Base-by-base conservation (phyloP, 2,113 vertebrate species). In the Platichthys stellatus region DNA sequence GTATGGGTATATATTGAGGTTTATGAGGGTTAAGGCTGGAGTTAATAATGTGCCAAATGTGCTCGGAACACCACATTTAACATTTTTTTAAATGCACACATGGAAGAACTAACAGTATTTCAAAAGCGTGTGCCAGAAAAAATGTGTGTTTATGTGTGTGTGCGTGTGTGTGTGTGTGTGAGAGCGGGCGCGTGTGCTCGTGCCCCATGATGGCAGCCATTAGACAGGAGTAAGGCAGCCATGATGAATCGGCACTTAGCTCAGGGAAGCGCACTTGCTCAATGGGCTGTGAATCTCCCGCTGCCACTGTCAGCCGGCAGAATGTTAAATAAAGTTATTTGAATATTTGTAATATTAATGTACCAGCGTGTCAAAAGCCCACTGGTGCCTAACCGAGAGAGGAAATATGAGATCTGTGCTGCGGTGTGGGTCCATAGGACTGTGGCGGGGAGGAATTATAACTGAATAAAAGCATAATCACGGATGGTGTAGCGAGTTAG, bases 261-360 rank as follows among this genome's bases (percentile, higher is more conserved):
- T 85, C 82, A 77, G 88, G 88, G 88, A 92, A 87, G 83, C 72
- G 71, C 86, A 88, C 89, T 92, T 92, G 91, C 88, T 93, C 89
- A 93, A 92, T 93, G 88, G 89, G 85, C 92, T 91, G 90, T 92
- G 91, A 92, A 92, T 92, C 87, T 92, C 92, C 91, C 78, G 84
- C 90, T 89, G 84, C 84, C 86, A 78, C 87, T 83, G 89, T 90
- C 90, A 86, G 83, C 88, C 83, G 47, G 82, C 88, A 86, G 93
- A 91, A 94, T 94, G 90, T 93, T 93, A 93, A 94, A 94, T 93
- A 94, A 93, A 93, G 90, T 93, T 94, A 95, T 94, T 94, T 95
- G 93, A 94, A 94, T 94, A 94, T 94, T 90, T 94, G 90, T 93
- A 93, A 93, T 92, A 94, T 94, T 93, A 94, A 94, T 93, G 90